phyloP scores from a whole-genome alignment of 2,888 invertebrate genomes.

The Drosophila birchii region DNA sequence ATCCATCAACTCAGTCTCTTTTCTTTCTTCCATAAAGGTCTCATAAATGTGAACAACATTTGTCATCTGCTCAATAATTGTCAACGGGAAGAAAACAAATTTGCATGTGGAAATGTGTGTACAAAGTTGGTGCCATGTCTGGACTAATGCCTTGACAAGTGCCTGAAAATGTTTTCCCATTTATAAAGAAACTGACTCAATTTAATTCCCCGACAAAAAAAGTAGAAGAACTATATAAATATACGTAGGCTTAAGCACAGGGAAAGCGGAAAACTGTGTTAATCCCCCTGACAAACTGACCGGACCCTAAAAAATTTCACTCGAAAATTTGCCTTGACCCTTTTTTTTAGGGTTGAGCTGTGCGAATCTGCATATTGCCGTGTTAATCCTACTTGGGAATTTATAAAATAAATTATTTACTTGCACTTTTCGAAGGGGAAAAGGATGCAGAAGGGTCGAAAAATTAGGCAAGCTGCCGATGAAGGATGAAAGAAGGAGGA shows the following conservation, averaged over 20 bases:
- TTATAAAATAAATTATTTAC: conserved; percentile 79
- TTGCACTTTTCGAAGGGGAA: conserved; percentile 32
- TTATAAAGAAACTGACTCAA: conserved; percentile 72
- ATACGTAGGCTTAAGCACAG: conserved; percentile 74
- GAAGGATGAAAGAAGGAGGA: neutral
- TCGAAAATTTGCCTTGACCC: conserved; percentile 32
- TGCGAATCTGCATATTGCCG: conserved; percentile 78
- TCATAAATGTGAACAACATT: conserved; percentile 48
- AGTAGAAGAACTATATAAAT: conserved; percentile 56
- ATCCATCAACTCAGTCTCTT: conserved; percentile 18
- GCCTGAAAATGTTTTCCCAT: conserved; percentile 67
- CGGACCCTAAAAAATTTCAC: conserved; percentile 55
- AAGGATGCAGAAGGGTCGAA: conserved; percentile 29
- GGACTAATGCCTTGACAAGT: conserved; percentile 62
- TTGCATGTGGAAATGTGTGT: conserved; percentile 29
- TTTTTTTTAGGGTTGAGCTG: conserved; percentile 32
- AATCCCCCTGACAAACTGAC: conserved; percentile 71
- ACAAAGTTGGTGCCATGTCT: conserved; percentile 27
- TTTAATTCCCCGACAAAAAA: conserved; percentile 62
- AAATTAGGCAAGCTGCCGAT: conserved; percentile 49
- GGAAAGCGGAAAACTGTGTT: conserved; percentile 65
- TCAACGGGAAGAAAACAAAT: conserved; percentile 41
- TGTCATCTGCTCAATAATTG: conserved; percentile 71
- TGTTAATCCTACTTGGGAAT: conserved; percentile 79
- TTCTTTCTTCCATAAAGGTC: neutral